Evolutionary conservation across 2,888 invertebrate genomes (phyloP).

Genomic region (Oeneis ivallda): DNA sequence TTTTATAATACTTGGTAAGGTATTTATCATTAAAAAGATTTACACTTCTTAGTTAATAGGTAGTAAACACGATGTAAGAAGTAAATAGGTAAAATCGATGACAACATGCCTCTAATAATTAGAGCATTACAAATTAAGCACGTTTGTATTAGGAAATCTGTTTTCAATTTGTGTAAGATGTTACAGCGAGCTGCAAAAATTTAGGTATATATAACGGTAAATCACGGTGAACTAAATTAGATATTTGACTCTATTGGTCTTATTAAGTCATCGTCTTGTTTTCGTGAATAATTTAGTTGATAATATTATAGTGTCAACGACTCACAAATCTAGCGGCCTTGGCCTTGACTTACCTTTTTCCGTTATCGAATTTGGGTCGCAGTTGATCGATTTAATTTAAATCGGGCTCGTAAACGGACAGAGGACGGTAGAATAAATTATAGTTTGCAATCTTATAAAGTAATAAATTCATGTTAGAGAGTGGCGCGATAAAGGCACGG

Average conservation of each 20-base stretch:
- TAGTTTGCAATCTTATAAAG: no score
- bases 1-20: constrained; percentile 9
- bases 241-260: neutral
- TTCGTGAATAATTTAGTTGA: constrained; percentile 1
- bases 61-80: constrained; percentile 18
- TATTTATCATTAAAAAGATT: constrained; percentile 5
- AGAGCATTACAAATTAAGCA: constrained; percentile 35
- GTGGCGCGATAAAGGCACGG: no score
- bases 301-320: constrained; percentile 7
- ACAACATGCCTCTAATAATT: constrained; percentile 31
- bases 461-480: no score
- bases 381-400: neutral
- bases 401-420: neutral
- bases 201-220: constrained; percentile 2
- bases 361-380: neutral
- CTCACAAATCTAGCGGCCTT: constrained; percentile 7
- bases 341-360: constrained; percentile 3
- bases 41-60: constrained; percentile 8
- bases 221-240: no score
- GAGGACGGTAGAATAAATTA: no score
- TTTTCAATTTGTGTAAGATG: constrained; percentile 29
- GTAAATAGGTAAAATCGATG: constrained; percentile 31
- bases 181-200: constrained; percentile 25
- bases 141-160: constrained; percentile 31
- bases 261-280: constrained; percentile 1